Base-by-base conservation (phyloP, 2,888 invertebrate species). In the Phalera bucephala region DNA sequence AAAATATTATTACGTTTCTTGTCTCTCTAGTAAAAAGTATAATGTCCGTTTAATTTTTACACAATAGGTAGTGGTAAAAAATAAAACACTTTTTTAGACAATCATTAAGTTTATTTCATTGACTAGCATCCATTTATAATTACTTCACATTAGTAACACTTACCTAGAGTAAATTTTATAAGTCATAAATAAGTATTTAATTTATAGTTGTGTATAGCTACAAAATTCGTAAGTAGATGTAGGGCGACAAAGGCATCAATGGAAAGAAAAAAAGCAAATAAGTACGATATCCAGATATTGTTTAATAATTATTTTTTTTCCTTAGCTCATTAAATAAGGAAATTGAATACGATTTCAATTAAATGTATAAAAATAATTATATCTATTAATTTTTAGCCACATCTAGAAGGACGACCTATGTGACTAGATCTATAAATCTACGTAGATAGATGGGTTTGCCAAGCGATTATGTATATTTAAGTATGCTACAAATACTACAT, bases 91-190 rank as follows among this genome's bases (percentile, higher is more conserved):
- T 13, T n/a, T 17, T 41, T 58, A 64, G 50, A 64, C 46, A 69
- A 67, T 64, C 59, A 59, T 41, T 55, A 52, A 39, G 36, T 64
- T 65, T 60, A 63, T 63, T 71, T 53, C 50, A 57, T 63, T 58
- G 54, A 65, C 63, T 63, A 67, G 49, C 45, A 60, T 58, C 29
- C 11, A 22, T 14, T 27, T 14, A 25, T 10, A 53, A 45, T 61
- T 52, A 36, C 33, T 27, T 37, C 21, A 49, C 41, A 41, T 40
- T 47, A 48, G 41, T 60, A 56, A 49, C 46, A 60, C 52, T 54
- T 54, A 64, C 52, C 46, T 58, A 58, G 33, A 55, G 34, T 45
- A 36, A 31, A 25, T 45, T 45, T 33, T 33, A 36, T 33, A 33
- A 27, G 13, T 21, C 19, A 30, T 33, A 22, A 42, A 45, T 43